Conservation (phyloP, 2,113 vertebrate species). For the Pangasianodon gigas region DNA sequence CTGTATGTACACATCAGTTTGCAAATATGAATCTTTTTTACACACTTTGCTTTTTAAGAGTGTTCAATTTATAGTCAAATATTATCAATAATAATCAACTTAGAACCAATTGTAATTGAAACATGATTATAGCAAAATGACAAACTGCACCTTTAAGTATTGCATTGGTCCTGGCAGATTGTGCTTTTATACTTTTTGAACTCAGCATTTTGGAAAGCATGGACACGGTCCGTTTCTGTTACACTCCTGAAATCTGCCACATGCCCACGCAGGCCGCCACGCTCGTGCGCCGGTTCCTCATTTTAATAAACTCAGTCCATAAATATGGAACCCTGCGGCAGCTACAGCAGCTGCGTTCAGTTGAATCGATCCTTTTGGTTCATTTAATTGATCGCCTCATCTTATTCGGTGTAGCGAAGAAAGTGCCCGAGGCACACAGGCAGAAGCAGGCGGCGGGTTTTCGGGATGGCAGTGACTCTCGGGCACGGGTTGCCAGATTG, state of each 20-base stretch:
- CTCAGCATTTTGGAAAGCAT: conserved; percentile 29
- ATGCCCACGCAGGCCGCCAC: background rate
- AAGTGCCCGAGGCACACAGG: conserved; percentile 35
- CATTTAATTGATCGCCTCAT: conserved; percentile 56
- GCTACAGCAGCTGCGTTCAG: conserved; percentile 52
- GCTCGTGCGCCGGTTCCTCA: conserved; percentile 37
- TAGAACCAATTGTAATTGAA: background rate
- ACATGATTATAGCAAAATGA: background rate
- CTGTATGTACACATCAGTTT: background rate
- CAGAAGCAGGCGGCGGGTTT: conserved; percentile 29
- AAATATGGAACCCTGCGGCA: conserved; percentile 49
- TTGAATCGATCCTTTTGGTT: conserved; percentile 56
- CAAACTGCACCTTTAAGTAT: background rate
- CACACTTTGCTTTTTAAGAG: background rate
- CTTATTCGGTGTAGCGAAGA: conserved; percentile 51
- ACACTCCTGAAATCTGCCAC: conserved; percentile 7
- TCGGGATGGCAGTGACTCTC: conserved; percentile 13
- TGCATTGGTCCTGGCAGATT: conserved; percentile 8
- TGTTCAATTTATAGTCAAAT: background rate
- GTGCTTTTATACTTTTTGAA: conserved; percentile 31
- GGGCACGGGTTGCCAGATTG: background rate
- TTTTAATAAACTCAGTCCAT: conserved; percentile 55
- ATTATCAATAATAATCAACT: background rate
- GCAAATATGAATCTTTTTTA: background rate
- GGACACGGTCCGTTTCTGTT: conserved; percentile 16